A percentile compares a stretch with the other conserved stretches of the same genome.
These are phyloP conservation scores for Zelostemma sp. DNA, from an alignment of 1,140 invertebrate species.

Conservation along the genomic window DNA sequence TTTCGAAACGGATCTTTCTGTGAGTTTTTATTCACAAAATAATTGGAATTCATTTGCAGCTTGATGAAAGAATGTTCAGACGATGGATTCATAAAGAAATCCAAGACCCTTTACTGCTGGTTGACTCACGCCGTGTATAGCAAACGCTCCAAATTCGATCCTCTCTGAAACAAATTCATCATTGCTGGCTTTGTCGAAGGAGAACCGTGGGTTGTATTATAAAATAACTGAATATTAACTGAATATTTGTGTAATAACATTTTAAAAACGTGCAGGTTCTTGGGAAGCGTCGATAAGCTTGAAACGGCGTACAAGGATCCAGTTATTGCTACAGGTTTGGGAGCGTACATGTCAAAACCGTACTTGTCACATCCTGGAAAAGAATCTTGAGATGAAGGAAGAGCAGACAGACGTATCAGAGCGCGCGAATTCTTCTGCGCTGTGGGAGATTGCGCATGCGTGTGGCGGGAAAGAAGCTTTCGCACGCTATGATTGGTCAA, in stretches of 20 bases:
- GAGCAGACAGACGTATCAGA: no score
- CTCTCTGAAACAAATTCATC: constrained; percentile 94
- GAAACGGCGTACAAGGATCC: constrained; percentile 90
- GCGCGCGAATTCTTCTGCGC: no score
- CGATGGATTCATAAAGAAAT: constrained; percentile 91
- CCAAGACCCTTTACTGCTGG: constrained; percentile 92
- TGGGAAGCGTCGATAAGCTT: constrained; percentile 93
- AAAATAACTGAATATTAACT: constrained; percentile 15
- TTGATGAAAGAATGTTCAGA: no score
- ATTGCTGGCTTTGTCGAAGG: constrained; percentile 89
- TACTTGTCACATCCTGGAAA: constrained; percentile 82
- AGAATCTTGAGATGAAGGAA: constrained; percentile 74
- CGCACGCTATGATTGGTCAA: no score
- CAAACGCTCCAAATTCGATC: constrained; percentile 91
- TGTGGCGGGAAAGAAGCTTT: no score
- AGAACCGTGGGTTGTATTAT: constrained; percentile 72
- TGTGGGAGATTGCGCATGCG: no score
- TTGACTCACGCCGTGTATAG: constrained; percentile 94
- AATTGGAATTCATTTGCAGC: no score
- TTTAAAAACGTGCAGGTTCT: constrained; percentile 70
- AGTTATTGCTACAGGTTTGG: constrained; percentile 90
- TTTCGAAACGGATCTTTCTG: no score
- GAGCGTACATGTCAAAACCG: constrained; percentile 88
- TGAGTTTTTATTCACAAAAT: no score
- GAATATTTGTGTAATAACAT: constrained; percentile 9